These are phyloP conservation scores for Ormyrus nitidulus DNA, from an alignment of 2,888 invertebrate genomes.

Conservation along the genomic window DNA sequence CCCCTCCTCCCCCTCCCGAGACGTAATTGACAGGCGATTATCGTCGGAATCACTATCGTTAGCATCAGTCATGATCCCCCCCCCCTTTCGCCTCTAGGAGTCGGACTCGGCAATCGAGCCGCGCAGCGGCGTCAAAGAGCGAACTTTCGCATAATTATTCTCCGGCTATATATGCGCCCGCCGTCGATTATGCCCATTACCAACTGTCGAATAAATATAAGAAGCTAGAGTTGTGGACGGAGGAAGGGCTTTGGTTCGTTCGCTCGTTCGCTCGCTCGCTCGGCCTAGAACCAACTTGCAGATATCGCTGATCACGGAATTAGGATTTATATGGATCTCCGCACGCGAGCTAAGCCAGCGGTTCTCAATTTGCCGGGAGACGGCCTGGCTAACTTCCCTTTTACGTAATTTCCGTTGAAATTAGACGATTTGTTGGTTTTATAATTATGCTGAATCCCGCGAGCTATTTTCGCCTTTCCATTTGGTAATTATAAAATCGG, in stretches of 20 bases:
- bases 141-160: slow-evolving; percentile 70
- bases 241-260: not conserved
- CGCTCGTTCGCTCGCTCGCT: slow-evolving; percentile 57
- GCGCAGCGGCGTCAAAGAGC: slow-evolving; percentile 45
- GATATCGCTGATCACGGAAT: slow-evolving; percentile 75
- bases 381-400: slow-evolving; percentile 19
- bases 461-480: too few relatives aligned
- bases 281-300: slow-evolving; percentile 73
- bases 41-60: slow-evolving; percentile 52
- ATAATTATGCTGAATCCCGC: too few relatives aligned
- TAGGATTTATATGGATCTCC: slow-evolving; percentile 75
- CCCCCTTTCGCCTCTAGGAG: not conserved
- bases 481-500: too few relatives aligned
- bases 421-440: not conserved
- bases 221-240: slow-evolving; percentile 68
- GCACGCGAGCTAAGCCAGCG: slow-evolving; percentile 72
- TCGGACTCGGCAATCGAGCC: slow-evolving; percentile 7
- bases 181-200: slow-evolving; percentile 74
- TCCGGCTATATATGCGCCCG: slow-evolving; percentile 66
- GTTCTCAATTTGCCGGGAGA: slow-evolving; percentile 64
- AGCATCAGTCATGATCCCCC: slow-evolving; percentile 53
- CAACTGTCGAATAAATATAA: slow-evolving; percentile 73
- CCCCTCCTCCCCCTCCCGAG: not conserved
- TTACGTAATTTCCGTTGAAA: slow-evolving; percentile 34
- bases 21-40: slow-evolving; percentile 55